Evolutionary conservation across 23 tunicate species (phyloP), one percentile per base, ranked within the genome.

Genomic region (Trididemnum clinides): DNA sequence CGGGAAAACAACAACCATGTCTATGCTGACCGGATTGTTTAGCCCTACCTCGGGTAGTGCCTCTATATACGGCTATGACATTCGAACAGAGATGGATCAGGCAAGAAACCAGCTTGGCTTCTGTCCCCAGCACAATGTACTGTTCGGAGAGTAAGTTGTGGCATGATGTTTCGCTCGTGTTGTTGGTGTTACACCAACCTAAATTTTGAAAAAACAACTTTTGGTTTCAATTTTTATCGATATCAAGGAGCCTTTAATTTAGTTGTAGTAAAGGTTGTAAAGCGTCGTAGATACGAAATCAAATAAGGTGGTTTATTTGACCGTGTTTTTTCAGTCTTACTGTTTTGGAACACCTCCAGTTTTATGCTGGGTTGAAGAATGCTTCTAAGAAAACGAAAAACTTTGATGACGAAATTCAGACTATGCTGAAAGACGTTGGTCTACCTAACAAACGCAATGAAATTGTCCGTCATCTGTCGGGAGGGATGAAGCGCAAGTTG

Each of bases 1-100:
- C 0, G 99, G 99, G 29, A 96, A 96, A 74, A 96, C 99, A 15
- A 96, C 99, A 18, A 91, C 99, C 6, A 96, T 96, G 99, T 90
- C 96, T 21, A 91, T 90, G 69, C 89, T 96, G 18, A 87, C 91
- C 27, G 99, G 99, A 2, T 78, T 96, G 25, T 96, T 79, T 62
- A 72, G 93, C 1, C 95, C 96, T 2, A 96, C 92, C 23, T 33
- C 64, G 19, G 99, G 99, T 30, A 82, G 93, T 6, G 99, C 99
- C 7, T 58, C 39, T 27, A 75, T 96, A 64, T 84, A 96, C 65
- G 90, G 84, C 0, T 39, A 82, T 30, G 93, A 96, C 83, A 96
- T 96, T 33, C 64, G 85, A 36, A 80, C 81, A 0, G 88, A 96
- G 30, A 96, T 96, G 93, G 99, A 96, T 51, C 58, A 62, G 10